Evolutionary conservation across 1,140 invertebrate genomes (phyloP), one percentile per base, ranked within the genome.

Genomic region (Phortica variegata): DNA sequence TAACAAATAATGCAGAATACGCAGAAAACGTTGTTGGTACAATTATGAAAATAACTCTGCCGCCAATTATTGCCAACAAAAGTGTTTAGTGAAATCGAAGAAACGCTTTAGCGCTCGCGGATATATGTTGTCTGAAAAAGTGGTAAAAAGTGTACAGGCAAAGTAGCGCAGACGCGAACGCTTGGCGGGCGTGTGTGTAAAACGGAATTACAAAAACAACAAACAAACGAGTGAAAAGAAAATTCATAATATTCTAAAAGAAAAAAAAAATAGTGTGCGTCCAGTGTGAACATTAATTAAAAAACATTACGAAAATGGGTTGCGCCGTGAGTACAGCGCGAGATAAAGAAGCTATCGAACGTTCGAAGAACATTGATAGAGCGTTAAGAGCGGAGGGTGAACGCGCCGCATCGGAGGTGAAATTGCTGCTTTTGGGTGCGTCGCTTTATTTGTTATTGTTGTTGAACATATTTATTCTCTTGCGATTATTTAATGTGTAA

Each of bases 351-450:
- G 89, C 89, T 34, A 82, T 81, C 40, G 88, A 88, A 71, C 82
- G 90, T 65, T 92, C 90, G 18, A 91, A 92, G 79, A 89, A 90
- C 78, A 94, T 95, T 73, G 92, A 94, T 79, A 87, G 89, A 77
- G 85, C 89, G 74, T 78, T 95, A 19, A 74, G 88, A 60, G 85
- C 85, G 39, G 91, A 93, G 84, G 88, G 88, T 54, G 90, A 93
- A 79, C 83, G 86, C 53, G 86, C 88, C 49, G 86, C 90, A 26
- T 85, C 87, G 61, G 90, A 95, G 84, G 91, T 94, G 57, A 95
- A 94, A 79, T 81, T 95, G 42, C 80, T 94, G 37, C 78, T 94
- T 43, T 80, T 94, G 51, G 91, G 91, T 93, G 80, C 79, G 79
- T 79, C 43, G 49, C 43, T 47, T 46, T 41, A 12, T 23, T 17